Evolutionary conservation across 2,797 vertebrate species (phyloP), one percentile per base, ranked within the genome.

Genomic region (Premnoplex brunnescens): DNA sequence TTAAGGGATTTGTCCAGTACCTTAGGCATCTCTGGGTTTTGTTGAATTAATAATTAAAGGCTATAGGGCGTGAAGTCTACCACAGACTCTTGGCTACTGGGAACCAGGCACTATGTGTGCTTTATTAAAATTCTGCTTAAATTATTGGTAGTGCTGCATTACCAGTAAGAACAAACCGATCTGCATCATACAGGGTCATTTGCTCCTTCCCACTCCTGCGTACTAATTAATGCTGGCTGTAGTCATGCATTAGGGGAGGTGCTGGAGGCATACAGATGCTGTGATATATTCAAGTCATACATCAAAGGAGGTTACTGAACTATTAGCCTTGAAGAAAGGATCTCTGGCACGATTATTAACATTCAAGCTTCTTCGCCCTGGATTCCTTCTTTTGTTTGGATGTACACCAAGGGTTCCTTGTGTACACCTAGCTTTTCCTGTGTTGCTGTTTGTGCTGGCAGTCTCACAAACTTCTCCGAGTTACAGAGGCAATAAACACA

Each of bases 301-400:
- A 97, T 97, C 97, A 97, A 97, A 97, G 96, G 96, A 94, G 95
- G 96, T 96, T 97, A 95, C 93, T 96, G 96, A 97, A 97, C 97
- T 97, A 95, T 96, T 96, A 97, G 96, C 94, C 97, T 97, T 90
- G 92, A 93, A 97, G 93, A 97, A 96, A 95, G 95, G 92, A 92
- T 97, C 93, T 68, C 88, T 92, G 89, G 95, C 91, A 94, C 89
- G 91, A 95, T 97, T 94, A 96, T 97, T 97, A 97, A 91, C 95
- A 96, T 95, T 88, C 87, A 69, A 62, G 91, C 85, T 95, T 87
- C 78, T 94, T 95, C 1, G 3, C 88, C 44, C 77, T 85, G 86
- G 81, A 89, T 97, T 91, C 86, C 67, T 92, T 84, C 93, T 95
- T 93, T 95, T 92, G 93, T 95, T 91, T 96, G 93, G 91, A 94